A percentile compares a stretch with the other conserved stretches of the same genome.
Evolutionary conservation across 1,140 invertebrate genomes (phyloP).

Genomic region (Zaprionus lachaisei): DNA sequence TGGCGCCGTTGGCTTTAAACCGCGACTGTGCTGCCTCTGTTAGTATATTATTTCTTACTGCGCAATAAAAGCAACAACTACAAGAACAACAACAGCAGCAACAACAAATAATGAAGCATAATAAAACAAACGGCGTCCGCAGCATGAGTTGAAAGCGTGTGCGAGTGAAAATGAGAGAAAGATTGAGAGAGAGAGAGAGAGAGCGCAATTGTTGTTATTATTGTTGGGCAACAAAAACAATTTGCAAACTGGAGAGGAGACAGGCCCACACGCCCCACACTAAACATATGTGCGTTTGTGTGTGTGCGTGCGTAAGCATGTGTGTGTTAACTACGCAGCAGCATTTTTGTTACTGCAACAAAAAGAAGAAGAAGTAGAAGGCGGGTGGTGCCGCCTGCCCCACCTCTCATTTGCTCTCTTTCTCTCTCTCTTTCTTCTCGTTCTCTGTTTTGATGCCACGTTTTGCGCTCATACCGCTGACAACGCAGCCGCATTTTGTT

Average conservation of each 20-base stretch:
- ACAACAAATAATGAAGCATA: slow-evolving; percentile 69
- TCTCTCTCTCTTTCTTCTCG: neutral
- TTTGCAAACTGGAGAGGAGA: slow-evolving; percentile 41
- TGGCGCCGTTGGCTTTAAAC: slow-evolving; percentile 46
- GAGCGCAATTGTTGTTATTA: slow-evolving; percentile 11
- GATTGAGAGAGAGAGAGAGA: slow-evolving; percentile 2
- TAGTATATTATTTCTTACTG: slow-evolving; percentile 66
- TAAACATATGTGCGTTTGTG: slow-evolving; percentile 13
- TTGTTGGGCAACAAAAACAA: slow-evolving; percentile 51
- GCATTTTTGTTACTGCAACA: slow-evolving; percentile 56
- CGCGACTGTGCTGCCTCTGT: slow-evolving; percentile 32
- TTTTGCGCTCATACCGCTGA: slow-evolving; percentile 52
- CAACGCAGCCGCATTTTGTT: slow-evolving; percentile 72
- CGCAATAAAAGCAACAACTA: slow-evolving; percentile 74
- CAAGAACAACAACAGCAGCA: slow-evolving; percentile 63
- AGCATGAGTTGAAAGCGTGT: slow-evolving; percentile 53
- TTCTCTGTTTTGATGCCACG: slow-evolving; percentile 48
- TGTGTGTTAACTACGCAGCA: slow-evolving; percentile 71
- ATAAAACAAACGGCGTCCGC: slow-evolving; percentile 57
- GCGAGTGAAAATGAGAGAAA: slow-evolving; percentile 18
- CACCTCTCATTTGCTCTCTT: slow-evolving; percentile 24
- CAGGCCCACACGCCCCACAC: slow-evolving; percentile 32
- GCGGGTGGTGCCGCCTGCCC: slow-evolving; percentile 35
- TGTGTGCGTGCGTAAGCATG: slow-evolving; percentile 33
- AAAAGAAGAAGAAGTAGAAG: slow-evolving; percentile 22